Evolutionary conservation across 2,888 invertebrate species (phyloP), one percentile per base, ranked within the genome.

Genomic region (Thecocarcelia acutangulata): DNA sequence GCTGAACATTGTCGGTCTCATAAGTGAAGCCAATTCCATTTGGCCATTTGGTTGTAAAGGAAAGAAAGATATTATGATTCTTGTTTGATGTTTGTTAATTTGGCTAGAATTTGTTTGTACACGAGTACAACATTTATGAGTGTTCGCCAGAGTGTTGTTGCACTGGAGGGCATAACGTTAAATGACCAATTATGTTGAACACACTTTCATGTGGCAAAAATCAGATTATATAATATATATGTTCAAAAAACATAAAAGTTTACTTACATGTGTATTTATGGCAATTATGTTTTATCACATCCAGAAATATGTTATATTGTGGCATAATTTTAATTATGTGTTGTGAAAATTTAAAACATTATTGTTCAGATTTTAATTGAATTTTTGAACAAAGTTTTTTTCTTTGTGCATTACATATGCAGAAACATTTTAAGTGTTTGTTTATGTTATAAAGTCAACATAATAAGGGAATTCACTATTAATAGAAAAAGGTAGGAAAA

Each of bases 311-410:
- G 13, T 24, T 13, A 40, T 37, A 19, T 40, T 58, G 1, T 17
- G 8, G 0, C 21, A n/a, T 50, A 17, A 17, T 13, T 70, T 17
- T 24, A 48, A 59, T 59, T 12, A 59, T 72, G 17, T 50, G 54
- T 64, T 46, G 46, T 42, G 21, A 11, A 54, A 69, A 68, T 76
- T 61, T 52, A 61, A 76, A 76, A 61, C 54, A 58, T 76, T 76
- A 69, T 69, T 46, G 15, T 6, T 24, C 2, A n/a, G 37, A 63
- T 21, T 46, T 50, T 61, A 63, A 77, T 77, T 69, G 61, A 77
- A 77, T 77, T 61, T 76, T 69, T 69, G 9, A 75, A 50, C 50
- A 58, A 66, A 15, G 44, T 50, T 2, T 48, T 33, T 58, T 40
- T 28, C 21, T 44, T 17, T 44, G n/a, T 19, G 33, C 1, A n/a